Conservation (phyloP, 2,113 vertebrate species). For the Pelodiscus sinensis region DNA sequence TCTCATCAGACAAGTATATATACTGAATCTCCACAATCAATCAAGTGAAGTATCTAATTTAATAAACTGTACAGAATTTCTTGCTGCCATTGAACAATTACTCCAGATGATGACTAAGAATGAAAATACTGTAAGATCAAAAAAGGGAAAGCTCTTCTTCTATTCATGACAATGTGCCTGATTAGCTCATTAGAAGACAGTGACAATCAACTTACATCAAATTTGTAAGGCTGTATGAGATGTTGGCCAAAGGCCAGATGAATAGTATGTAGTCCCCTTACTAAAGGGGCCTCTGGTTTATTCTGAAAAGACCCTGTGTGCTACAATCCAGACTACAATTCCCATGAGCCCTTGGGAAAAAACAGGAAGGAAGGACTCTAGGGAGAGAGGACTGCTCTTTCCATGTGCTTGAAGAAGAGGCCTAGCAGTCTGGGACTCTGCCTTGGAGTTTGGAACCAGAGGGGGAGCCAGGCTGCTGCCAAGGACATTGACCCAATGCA, state of each 20-base stretch:
- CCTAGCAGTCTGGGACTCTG: no score
- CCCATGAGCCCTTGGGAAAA: no score
- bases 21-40: not conserved
- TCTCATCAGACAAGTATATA: slow-evolving; percentile 21
- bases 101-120: not conserved
- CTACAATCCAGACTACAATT: no score
- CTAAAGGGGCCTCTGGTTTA: no score
- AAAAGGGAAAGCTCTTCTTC: not conserved
- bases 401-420: no score
- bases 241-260: slow-evolving; percentile 27
- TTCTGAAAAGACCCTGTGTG: no score
- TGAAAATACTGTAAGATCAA: not conserved
- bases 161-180: slow-evolving; percentile 8
- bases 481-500: no score
- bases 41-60: not conserved
- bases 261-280: no score
- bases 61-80: slow-evolving; percentile 1
- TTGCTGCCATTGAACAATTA: not conserved
- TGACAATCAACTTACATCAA: slow-evolving; percentile 23
- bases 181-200: slow-evolving; percentile 6
- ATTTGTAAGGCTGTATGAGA: not conserved
- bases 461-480: no score
- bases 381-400: no score
- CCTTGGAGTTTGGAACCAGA: no score
- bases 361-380: no score